Evolutionary conservation across 2,797 vertebrate genomes (phyloP), one percentile per base, ranked within the genome.

Genomic region (Ispidina picta): DNA sequence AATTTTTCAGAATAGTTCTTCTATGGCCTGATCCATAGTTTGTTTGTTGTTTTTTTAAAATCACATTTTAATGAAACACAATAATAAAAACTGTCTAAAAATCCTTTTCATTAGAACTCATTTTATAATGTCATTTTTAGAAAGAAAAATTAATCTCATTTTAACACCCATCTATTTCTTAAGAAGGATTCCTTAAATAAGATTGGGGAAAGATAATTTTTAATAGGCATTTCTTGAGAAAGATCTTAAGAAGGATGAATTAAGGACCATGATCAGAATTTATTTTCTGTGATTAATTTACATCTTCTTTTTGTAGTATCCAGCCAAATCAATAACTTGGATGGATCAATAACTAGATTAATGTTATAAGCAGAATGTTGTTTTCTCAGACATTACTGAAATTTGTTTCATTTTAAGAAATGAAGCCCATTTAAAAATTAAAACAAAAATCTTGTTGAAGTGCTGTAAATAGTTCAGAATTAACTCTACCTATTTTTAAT

Each of bases 151-250:
- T 43, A 48, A 73, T 31, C 16, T 56, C 1, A 25, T 29, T 72
- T 76, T 78, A 73, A 29, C 10, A 10, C 3, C 21, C 14, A 46
- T 20, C 2, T 81, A 41, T 65, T 81, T 87, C 33, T 71, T 31
- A 78, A 54, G 29, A 70, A 68, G 28, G 22, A 81, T 78, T 1
- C 2, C 13, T 72, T 58, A 68, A 60, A 74, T 56, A 80, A 64
- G 10, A 7, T 0, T 11, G 2, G 2, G 8, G 4, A 43, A 33
- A 0, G 15, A n/a, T 1, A 5, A 5, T 76, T 82, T 75, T 46
- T 83, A 74, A 64, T 6, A 51, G 8, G 2, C 16, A 69, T 44
- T 72, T 21, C 1, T 55, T 72, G 14, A 69, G 48, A 90, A 90
- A 83, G 18, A n/a, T 4, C 4, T 86, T 55, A 65, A 35, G 29